Evolutionary conservation across 2,888 invertebrate genomes (phyloP).

Genomic region (Conistra vaccinii): DNA sequence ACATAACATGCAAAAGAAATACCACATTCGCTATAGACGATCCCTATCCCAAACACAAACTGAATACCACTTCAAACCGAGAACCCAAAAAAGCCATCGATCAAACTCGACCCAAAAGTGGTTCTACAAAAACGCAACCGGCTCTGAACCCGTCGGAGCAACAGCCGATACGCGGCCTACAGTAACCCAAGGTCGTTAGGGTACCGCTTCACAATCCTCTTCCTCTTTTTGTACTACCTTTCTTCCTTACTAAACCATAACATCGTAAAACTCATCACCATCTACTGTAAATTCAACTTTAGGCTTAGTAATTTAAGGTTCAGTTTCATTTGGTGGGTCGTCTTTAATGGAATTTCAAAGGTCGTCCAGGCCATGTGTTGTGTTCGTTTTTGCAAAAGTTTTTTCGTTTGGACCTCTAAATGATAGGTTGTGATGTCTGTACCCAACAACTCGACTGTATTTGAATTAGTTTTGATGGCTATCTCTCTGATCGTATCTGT

Average conservation of each 20-base stretch:
- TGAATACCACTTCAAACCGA: slow-evolving; percentile 69
- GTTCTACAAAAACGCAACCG: slow-evolving; percentile 85
- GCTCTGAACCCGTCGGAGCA: slow-evolving; percentile 77
- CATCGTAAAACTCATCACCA: slow-evolving; percentile 66
- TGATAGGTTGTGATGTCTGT: slow-evolving; percentile 79
- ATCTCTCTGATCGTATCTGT: slow-evolving; percentile 65
- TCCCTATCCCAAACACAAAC: slow-evolving; percentile 33
- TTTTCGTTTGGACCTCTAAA: slow-evolving; percentile 74
- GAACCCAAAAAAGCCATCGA: slow-evolving; percentile 80
- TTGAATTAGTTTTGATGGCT: slow-evolving; percentile 67
- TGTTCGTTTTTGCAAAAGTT: slow-evolving; percentile 86
- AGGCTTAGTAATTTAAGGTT: slow-evolving; percentile 54
- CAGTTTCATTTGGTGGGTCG: slow-evolving; percentile 54
- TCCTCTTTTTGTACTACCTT: slow-evolving; percentile 86
- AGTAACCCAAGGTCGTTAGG: slow-evolving; percentile 88
- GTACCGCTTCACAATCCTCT: slow-evolving; percentile 86
- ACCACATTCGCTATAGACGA: slow-evolving; percentile 43
- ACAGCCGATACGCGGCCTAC: slow-evolving; percentile 88
- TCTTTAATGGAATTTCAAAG: slow-evolving; percentile 83
- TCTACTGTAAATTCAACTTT: slow-evolving; percentile 67
- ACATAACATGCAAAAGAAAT: slow-evolving; percentile 32
- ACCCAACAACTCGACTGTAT: slow-evolving; percentile 66
- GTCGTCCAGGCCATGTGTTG: slow-evolving; percentile 85
- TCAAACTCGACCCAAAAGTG: slow-evolving; percentile 80
- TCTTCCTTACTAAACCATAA: slow-evolving; percentile 79